Evolutionary conservation across 1,140 invertebrate species (phyloP).

Genomic region (Ceratoteleas bidentatus): DNA sequence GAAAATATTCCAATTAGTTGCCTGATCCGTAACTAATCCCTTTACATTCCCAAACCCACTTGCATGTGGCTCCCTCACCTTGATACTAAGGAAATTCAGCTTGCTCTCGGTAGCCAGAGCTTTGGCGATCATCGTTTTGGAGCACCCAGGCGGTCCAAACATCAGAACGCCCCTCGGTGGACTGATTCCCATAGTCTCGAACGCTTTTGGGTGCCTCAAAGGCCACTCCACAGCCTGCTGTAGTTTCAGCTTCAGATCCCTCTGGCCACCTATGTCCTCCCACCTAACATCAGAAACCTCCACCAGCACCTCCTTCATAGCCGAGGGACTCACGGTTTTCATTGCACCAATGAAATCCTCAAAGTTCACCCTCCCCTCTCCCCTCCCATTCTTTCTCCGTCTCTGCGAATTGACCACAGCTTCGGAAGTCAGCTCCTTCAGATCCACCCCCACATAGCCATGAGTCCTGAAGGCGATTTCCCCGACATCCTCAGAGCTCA

Average conservation of each 20-base stretch:
- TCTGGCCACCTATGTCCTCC: constrained; percentile 96
- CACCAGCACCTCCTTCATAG: constrained; percentile 93
- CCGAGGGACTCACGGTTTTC: constrained; percentile 89
- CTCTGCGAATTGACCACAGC: constrained; percentile 80
- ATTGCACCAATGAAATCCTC: constrained; percentile 86
- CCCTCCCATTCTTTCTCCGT: not conserved
- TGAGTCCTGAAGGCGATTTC: constrained; percentile 88
- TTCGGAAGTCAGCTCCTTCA: constrained; percentile 87
- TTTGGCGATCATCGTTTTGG: constrained; percentile 97
- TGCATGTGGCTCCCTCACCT: no score
- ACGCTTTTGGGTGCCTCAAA: constrained; percentile 93
- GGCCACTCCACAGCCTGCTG: constrained; percentile 97
- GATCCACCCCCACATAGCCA: constrained; percentile 94
- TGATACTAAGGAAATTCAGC: constrained; percentile 94
- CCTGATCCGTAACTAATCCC: no score
- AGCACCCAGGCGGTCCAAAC: constrained; percentile 99
- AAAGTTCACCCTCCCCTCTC: constrained; percentile 58
- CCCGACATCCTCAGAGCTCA: constrained; percentile 83
- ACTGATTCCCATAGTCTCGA: constrained; percentile 93
- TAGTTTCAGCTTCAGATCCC: constrained; percentile 92
- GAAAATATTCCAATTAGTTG: no score
- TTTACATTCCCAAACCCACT: no score
- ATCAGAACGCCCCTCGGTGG: constrained; percentile 97
- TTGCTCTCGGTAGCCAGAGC: constrained; percentile 97
- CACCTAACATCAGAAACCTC: constrained; percentile 93